Conservation (phyloP, 2,888 invertebrate genomes). For the Aspidiotus rigidus region DNA sequence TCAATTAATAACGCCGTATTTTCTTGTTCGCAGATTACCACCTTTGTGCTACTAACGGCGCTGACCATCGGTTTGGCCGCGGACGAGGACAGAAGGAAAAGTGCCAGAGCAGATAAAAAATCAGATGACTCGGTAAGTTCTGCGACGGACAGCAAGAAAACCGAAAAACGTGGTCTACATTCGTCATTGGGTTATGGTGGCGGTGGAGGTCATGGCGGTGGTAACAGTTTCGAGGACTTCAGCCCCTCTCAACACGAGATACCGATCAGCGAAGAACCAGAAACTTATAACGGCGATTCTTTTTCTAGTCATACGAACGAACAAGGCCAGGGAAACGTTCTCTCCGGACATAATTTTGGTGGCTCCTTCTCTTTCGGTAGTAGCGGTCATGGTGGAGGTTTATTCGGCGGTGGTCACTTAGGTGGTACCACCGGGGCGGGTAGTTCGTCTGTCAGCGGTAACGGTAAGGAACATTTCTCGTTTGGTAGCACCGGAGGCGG, state of each 20-base stretch:
- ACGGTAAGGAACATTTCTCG: constrained; percentile 12
- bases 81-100: constrained; percentile 43
- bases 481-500: constrained; percentile 5
- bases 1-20: not conserved
- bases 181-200: constrained; percentile 46
- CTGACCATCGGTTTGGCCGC: constrained; percentile 41
- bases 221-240: constrained; percentile 36
- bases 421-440: constrained; percentile 7
- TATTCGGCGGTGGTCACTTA: constrained; percentile 15
- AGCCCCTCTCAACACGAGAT: constrained; percentile 13
- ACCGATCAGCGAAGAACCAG: constrained; percentile 14
- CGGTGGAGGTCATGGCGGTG: constrained; percentile 37
- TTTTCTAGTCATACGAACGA: constrained; percentile 13
- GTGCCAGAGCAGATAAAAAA: not conserved
- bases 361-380: constrained; percentile 26
- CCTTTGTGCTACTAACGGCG: constrained; percentile 38
- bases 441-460: not conserved
- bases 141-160: constrained; percentile 45
- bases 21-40: not conserved
- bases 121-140: not conserved
- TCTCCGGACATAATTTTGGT: constrained; percentile 29
- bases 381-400: constrained; percentile 12
- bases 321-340: not conserved
- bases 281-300: constrained; percentile 25
- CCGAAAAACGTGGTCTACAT: constrained; percentile 51